Percentiles rank a stretch among this genome's conserved stretches.
These are phyloP conservation scores for Bombus impatiens DNA, from an alignment of 1,140 invertebrate genomes.

Conservation along the genomic window DNA sequence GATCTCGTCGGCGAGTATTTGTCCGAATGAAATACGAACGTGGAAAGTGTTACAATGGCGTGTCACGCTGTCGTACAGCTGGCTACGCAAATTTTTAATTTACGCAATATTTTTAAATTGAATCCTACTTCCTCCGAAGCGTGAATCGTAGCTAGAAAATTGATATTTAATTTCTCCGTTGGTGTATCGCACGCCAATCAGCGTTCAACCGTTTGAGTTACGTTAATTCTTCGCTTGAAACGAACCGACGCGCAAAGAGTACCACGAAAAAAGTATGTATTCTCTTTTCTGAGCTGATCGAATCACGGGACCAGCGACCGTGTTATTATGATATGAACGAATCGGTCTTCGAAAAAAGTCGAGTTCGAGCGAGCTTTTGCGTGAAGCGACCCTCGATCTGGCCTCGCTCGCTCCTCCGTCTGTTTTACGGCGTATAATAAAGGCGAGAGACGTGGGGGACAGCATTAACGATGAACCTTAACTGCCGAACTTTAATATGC, in stretches of 20 bases:
- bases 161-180: constrained; percentile 22
- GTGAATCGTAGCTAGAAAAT: constrained; percentile 9
- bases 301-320: neutral
- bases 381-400: neutral
- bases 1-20: no score
- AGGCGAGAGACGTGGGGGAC: rapidly evolving
- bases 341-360: neutral
- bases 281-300: neutral
- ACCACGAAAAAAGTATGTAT: neutral
- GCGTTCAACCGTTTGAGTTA: constrained; percentile 6
- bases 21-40: neutral
- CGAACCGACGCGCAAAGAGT: neutral
- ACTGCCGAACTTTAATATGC: constrained; percentile 26
- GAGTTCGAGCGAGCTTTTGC: neutral
- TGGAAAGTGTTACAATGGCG: neutral
- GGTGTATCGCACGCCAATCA: neutral
- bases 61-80: no score
- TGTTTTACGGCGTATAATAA: neutral
- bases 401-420: neutral
- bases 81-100: neutral
- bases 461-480: neutral
- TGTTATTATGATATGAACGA: neutral
- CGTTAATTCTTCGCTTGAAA: constrained; percentile 18
- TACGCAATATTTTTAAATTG: neutral
- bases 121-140: constrained; percentile 12